A percentile compares a stretch with the other conserved stretches of the same genome.
These are phyloP conservation scores for Myiagra hebetior DNA, from an alignment of 2,113 vertebrate genomes.

Conservation along the genomic window DNA sequence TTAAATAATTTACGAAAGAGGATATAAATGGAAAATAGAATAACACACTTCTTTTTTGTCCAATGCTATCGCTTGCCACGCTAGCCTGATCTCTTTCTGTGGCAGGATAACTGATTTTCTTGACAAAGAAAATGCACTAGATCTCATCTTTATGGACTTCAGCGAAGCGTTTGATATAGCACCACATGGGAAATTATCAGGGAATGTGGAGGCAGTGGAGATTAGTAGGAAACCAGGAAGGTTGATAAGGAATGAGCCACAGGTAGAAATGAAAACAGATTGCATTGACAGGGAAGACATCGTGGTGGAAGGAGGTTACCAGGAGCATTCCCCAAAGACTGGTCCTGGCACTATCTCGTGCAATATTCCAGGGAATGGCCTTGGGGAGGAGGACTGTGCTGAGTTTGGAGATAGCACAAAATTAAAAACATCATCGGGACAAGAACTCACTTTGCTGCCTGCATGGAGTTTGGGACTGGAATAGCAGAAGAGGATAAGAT, in stretches of 20 bases:
- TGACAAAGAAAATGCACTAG: not conserved
- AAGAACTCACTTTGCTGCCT: not conserved
- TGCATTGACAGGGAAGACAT: not conserved
- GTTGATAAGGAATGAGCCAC: not conserved
- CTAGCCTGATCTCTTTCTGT: not conserved
- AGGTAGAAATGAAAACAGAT: constrained; percentile 12
- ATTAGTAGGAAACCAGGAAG: not conserved
- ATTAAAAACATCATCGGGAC: not conserved
- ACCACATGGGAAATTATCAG: constrained; percentile 41
- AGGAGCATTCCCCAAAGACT: not conserved
- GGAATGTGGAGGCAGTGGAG: not conserved
- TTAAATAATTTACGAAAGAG: not conserved
- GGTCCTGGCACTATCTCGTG: not conserved
- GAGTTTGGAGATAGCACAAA: not conserved
- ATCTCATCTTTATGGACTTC: constrained; percentile 18
- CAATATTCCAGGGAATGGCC: not conserved
- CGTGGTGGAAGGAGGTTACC: not conserved
- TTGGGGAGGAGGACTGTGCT: not conserved
- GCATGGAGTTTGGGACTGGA: not conserved
- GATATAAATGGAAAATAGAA: not conserved
- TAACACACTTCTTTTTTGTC: not conserved
- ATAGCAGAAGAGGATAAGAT: not conserved
- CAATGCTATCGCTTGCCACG: fast-evolving
- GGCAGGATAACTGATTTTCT: not conserved
- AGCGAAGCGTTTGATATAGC: not conserved